Conservation (phyloP, 2,888 invertebrate species). For the Lottia scabra region DNA sequence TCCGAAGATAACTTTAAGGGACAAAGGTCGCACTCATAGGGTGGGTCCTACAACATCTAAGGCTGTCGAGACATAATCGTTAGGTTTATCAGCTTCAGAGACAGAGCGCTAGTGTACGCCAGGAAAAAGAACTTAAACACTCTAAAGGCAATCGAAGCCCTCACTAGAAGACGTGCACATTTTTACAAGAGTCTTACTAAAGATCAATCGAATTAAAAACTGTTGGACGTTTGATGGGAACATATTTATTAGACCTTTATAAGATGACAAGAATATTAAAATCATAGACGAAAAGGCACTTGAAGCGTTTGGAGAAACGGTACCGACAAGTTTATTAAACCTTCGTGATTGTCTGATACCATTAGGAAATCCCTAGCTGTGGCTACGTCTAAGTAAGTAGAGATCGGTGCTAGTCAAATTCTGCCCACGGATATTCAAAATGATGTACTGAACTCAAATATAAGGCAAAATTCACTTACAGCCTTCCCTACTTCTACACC, state of each 20-base stretch:
- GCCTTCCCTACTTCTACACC: too few relatives aligned
- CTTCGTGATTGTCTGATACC: too few relatives aligned
- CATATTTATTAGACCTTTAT: neutral
- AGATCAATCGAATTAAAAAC: neutral
- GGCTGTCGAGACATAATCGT: too few relatives aligned
- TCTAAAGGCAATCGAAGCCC: neutral
- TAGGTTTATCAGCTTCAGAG: neutral
- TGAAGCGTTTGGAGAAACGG: neutral
- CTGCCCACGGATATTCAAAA: too few relatives aligned
- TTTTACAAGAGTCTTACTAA: neutral
- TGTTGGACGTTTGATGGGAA: slow-evolving; percentile 1
- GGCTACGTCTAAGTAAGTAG: too few relatives aligned
- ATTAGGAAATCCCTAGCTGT: too few relatives aligned
- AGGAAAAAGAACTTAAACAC: neutral
- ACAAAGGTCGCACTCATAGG: neutral
- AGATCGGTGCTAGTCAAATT: too few relatives aligned
- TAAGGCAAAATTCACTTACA: too few relatives aligned
- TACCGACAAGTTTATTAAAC: too few relatives aligned
- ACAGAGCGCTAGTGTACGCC: neutral
- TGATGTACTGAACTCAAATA: too few relatives aligned
- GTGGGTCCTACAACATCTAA: neutral
- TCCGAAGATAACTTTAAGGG: neutral
- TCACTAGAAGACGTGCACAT: neutral
- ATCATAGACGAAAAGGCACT: neutral
- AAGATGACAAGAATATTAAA: neutral